Conservation (phyloP, 1,140 invertebrate species). For the Drosophila subobscura region DNA sequence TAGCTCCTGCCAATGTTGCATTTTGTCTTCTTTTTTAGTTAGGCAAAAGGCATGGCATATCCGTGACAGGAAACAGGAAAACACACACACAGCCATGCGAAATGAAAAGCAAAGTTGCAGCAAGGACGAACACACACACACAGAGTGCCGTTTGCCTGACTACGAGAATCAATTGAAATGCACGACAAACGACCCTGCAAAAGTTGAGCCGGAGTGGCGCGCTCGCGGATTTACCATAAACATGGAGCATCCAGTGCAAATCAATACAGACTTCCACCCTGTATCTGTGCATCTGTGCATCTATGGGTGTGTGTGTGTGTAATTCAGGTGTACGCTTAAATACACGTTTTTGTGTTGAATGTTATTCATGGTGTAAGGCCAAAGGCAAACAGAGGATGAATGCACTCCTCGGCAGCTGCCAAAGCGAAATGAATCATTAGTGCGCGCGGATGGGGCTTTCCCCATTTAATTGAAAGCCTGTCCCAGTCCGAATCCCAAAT, state of each 20-base stretch:
- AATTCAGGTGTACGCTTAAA: no score
- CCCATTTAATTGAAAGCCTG: background rate
- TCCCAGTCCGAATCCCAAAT: constrained; percentile 7
- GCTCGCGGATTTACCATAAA: constrained; percentile 67
- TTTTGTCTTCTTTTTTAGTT: constrained; percentile 8
- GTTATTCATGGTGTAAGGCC: background rate
- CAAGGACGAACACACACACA: constrained; percentile 49
- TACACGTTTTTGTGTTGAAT: no score
- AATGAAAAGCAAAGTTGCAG: constrained; percentile 51
- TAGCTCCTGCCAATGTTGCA: background rate
- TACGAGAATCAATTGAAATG: constrained; percentile 65
- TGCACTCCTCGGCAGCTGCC: constrained; percentile 3
- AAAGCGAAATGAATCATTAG: constrained; percentile 19
- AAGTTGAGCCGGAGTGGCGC: constrained; percentile 54
- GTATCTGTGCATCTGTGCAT: background rate
- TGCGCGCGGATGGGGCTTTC: background rate
- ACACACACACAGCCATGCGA: constrained; percentile 28
- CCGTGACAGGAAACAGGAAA: constrained; percentile 62
- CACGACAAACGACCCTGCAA: constrained; percentile 37
- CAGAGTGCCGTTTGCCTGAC: no score
- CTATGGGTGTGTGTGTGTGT: background rate
- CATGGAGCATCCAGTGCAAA: constrained; percentile 63
- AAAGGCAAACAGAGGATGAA: constrained; percentile 12
- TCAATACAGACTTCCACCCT: constrained; percentile 52
- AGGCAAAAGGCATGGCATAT: constrained; percentile 24